phyloP scores from a whole-genome alignment of 2,113 vertebrate genomes.

The Ophthalmolycus amberensis region DNA sequence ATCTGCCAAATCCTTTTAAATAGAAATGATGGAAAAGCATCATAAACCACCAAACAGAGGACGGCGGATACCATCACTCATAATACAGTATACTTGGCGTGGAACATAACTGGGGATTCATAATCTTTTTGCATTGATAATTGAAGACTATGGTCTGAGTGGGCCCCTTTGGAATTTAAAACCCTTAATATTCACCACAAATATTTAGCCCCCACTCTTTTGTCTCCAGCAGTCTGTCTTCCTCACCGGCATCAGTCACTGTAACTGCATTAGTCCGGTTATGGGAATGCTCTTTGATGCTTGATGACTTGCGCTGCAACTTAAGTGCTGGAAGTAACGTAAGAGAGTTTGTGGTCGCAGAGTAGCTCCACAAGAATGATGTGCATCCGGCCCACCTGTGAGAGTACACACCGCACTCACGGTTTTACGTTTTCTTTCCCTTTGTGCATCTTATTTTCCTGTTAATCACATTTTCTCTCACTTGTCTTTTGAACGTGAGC shows the following conservation, averaged over 20 bases:
- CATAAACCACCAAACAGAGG: too few relatives aligned
- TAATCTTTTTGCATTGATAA: not conserved
- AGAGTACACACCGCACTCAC: not conserved
- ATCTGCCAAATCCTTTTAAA: too few relatives aligned
- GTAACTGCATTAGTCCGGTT: constrained; percentile 10
- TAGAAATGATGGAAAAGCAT: too few relatives aligned
- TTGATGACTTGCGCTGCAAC: constrained; percentile 34
- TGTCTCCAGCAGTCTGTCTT: constrained; percentile 15
- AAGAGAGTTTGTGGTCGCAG: constrained; percentile 48
- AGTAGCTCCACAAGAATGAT: constrained; percentile 46
- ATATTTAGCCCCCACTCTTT: constrained; percentile 2
- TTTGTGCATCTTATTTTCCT: not conserved
- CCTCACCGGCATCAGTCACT: constrained; percentile 14
- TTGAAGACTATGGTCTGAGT: not conserved
- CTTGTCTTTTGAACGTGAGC: constrained; percentile 15
- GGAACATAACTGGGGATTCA: constrained; percentile 22
- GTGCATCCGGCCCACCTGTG: constrained; percentile 47
- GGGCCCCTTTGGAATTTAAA: constrained; percentile 13
- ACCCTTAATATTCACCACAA: constrained; percentile 25
- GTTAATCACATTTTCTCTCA: constrained; percentile 18
- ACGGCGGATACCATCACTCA: not conserved
- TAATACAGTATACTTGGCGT: not conserved
- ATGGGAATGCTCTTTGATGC: constrained; percentile 47
- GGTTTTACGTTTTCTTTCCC: not conserved
- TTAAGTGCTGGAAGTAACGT: constrained; percentile 16